Conservation (phyloP, 2,113 vertebrate genomes). For the Ornithorhynchus anatinus region DNA sequence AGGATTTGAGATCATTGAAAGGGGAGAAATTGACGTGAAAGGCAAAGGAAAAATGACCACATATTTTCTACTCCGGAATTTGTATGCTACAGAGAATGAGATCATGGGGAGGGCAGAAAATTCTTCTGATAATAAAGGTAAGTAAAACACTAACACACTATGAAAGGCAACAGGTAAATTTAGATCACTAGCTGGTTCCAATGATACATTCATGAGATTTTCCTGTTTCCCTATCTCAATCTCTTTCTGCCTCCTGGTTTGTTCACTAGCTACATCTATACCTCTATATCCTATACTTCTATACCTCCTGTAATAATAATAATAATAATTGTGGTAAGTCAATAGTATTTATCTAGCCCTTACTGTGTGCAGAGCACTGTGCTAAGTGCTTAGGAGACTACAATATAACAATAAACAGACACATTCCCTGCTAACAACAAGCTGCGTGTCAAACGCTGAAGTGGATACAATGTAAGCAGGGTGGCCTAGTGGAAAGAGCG, state of each 20-base stretch:
- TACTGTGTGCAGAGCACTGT: too few relatives aligned
- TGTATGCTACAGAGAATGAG: conserved; percentile 66
- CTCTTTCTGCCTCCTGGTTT: background rate
- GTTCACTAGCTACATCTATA: background rate
- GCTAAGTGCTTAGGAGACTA: too few relatives aligned
- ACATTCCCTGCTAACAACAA: too few relatives aligned
- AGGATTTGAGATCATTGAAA: conserved; percentile 71
- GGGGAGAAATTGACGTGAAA: conserved; percentile 80
- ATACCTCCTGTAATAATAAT: background rate
- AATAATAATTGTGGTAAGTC: too few relatives aligned
- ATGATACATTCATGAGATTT: background rate
- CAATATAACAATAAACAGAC: too few relatives aligned
- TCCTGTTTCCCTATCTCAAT: background rate
- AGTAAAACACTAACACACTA: background rate
- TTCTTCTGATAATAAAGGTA: background rate
- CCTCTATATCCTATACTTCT: background rate
- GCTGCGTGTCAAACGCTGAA: too few relatives aligned
- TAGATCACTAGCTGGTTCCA: background rate
- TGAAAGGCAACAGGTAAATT: too few relatives aligned
- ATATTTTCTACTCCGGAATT: conserved; percentile 76
- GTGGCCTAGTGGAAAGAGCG: too few relatives aligned
- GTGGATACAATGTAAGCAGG: too few relatives aligned
- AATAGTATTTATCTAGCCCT: too few relatives aligned
- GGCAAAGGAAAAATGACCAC: conserved; percentile 80
- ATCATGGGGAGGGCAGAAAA: conserved; percentile 70